These are phyloP conservation scores for Heliocidaris erythrogramma DNA, from an alignment of 35 echinoderm and acorn worm species.

Conservation along the genomic window DNA sequence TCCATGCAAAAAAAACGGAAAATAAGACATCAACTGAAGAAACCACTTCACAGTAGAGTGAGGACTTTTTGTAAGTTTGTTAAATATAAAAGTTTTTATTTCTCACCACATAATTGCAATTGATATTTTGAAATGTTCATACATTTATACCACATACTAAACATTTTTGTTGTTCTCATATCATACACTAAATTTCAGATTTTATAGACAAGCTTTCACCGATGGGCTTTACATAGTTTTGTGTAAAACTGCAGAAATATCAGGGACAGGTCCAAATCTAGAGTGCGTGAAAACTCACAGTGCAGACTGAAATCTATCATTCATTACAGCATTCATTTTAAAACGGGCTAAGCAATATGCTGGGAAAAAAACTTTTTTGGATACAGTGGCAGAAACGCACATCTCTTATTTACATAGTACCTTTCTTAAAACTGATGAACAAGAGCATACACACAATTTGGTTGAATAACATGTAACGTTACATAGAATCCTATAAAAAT, in stretches of 20 bases:
- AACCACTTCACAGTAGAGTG: not conserved
- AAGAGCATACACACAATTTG: not conserved
- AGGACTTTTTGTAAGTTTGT: not conserved
- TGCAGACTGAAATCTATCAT: not conserved
- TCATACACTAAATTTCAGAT: not conserved
- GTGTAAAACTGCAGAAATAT: not conserved
- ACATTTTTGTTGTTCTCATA: not conserved
- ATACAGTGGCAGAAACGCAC: not conserved
- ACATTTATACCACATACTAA: not conserved
- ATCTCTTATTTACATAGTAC: not conserved
- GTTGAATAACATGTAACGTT: not conserved
- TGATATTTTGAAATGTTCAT: not conserved
- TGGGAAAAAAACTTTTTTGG: not conserved
- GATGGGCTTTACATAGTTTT: not conserved
- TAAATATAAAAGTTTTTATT: conserved; percentile 5
- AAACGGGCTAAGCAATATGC: not conserved
- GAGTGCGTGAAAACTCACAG: not conserved
- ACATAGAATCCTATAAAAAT: too few species aligned
- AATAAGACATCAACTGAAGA: not conserved
- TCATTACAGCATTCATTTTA: too few species aligned
- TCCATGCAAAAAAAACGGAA: not conserved
- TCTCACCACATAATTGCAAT: conserved; percentile 2
- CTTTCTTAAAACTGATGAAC: not conserved
- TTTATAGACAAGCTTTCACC: not conserved
- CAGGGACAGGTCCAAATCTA: not conserved